These are phyloP conservation scores for Prunella himalayana DNA, from an alignment of 2,113 vertebrate species.

Conservation along the genomic window DNA sequence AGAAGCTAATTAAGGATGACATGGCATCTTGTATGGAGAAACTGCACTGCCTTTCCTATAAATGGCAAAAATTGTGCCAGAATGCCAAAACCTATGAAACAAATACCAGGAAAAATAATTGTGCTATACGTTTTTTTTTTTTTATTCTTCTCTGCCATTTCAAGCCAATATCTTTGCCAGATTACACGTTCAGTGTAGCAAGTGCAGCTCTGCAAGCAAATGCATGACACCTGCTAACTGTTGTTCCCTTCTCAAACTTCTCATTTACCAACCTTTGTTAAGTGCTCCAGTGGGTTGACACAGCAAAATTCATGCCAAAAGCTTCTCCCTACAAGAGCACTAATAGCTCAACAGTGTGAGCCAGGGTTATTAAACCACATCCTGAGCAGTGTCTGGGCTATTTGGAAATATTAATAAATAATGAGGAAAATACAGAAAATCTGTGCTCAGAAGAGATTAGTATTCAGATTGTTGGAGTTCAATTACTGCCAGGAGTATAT, in stretches of 20 bases:
- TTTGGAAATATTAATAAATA: constrained; percentile 63
- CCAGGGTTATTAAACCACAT: constrained; percentile 37
- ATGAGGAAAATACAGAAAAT: constrained; percentile 39
- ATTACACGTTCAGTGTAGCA: background rate
- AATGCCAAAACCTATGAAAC: background rate
- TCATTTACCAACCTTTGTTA: constrained; percentile 3
- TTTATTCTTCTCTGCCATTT: background rate
- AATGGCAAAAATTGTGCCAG: background rate
- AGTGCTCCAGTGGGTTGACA: background rate
- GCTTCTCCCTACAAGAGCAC: background rate
- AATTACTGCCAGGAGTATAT: background rate
- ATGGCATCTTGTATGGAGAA: constrained; percentile 30
- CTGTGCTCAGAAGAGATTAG: constrained; percentile 38
- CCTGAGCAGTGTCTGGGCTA: background rate
- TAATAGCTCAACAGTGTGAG: background rate
- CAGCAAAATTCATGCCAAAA: background rate
- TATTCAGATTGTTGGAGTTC: constrained; percentile 7
- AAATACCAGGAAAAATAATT: background rate
- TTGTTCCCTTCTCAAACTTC: background rate
- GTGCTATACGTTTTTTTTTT: background rate
- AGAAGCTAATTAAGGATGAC: constrained; percentile 43
- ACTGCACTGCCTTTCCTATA: background rate
- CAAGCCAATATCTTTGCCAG: background rate
- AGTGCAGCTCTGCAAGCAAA: background rate
- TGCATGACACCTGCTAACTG: background rate